Conservation (phyloP, 2,888 invertebrate species). For the Drosophila parthenogenetica region DNA sequence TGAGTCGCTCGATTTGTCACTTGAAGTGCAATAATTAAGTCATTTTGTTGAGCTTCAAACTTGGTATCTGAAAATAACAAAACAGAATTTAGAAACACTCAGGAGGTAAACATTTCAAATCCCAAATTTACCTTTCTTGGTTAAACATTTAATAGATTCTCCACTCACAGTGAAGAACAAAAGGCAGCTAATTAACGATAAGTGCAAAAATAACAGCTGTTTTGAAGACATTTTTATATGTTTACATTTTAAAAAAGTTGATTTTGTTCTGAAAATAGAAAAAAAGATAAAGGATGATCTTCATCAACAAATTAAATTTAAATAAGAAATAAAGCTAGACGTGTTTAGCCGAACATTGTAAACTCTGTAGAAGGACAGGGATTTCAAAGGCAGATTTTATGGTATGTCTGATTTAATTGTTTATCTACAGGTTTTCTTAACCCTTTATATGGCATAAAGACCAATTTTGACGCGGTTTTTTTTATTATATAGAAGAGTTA, state of each 20-base stretch:
- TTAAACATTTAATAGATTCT: slow-evolving; percentile 28
- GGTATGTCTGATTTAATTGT: too few species aligned
- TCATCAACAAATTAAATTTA: background rate
- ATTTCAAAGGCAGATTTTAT: too few species aligned
- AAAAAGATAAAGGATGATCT: background rate
- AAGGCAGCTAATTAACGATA: slow-evolving; percentile 8
- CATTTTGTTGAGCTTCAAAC: background rate
- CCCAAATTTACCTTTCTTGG: slow-evolving; percentile 2
- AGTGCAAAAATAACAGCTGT: background rate
- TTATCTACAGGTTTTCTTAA: too few species aligned
- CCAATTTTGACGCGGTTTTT: too few species aligned
- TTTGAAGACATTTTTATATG: slow-evolving; percentile 19
- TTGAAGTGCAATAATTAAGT: slow-evolving; percentile 84
- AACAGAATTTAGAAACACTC: background rate
- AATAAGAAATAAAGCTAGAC: too few species aligned
- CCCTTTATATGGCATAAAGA: too few species aligned
- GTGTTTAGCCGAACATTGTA: too few species aligned
- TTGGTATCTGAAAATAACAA: slow-evolving; percentile 17
- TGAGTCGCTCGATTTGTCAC: slow-evolving; percentile 87
- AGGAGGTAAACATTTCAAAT: too few species aligned
- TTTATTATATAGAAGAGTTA: too few species aligned
- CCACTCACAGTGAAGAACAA: slow-evolving; percentile 7
- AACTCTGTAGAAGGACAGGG: too few species aligned
- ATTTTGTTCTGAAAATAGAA: slow-evolving; percentile 5
- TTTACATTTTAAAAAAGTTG: slow-evolving; percentile 3